Evolutionary conservation across 2,888 invertebrate species (phyloP).

Genomic region (Chrysopilus asiliformis): DNA sequence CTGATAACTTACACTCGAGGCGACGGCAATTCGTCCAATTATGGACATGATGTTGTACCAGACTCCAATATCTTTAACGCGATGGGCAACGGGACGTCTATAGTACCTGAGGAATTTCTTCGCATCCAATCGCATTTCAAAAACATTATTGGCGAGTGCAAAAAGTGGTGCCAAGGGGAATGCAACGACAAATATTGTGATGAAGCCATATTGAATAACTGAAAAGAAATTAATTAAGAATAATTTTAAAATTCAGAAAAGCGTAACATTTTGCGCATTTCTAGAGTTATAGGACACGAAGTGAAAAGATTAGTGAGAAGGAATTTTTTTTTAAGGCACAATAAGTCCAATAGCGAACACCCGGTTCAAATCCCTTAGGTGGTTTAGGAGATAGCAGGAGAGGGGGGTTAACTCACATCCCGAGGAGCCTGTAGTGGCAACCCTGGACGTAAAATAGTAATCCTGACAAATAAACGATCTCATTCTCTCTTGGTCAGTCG

Average conservation of each 20-base stretch:
- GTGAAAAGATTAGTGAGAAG: no score
- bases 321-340: no score
- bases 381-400: no score
- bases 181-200: slow-evolving; percentile 73
- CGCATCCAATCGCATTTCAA: slow-evolving; percentile 74
- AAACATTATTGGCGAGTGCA: slow-evolving; percentile 66
- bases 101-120: slow-evolving; percentile 64
- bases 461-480: no score
- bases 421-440: no score
- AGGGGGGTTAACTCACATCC: no score
- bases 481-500: no score
- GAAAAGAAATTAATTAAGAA: slow-evolving; percentile 19
- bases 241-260: background rate
- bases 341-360: no score
- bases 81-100: slow-evolving; percentile 57
- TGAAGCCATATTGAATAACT: slow-evolving; percentile 78
- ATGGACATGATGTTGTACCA: slow-evolving; percentile 65
- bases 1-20: slow-evolving; percentile 54
- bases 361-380: no score
- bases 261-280: background rate
- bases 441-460: no score
- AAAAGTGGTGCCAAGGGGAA: slow-evolving; percentile 75
- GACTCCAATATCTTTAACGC: slow-evolving; percentile 63
- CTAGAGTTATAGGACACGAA: no score
- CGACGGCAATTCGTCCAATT: slow-evolving; percentile 59